Conservation (phyloP, 2,113 vertebrate species). For the Scomber scombrus region DNA sequence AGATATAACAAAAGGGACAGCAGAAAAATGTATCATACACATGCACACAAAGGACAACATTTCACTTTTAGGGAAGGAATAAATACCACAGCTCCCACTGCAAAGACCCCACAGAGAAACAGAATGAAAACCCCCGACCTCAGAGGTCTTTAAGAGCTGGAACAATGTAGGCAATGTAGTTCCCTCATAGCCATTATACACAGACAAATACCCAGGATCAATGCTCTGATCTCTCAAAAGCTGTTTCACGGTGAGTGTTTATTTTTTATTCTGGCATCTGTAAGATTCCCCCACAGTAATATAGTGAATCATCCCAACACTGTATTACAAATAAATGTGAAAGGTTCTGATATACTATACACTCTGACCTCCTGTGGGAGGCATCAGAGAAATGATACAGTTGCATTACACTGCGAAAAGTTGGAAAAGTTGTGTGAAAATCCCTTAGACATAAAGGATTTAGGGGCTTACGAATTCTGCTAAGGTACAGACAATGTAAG, state of each 20-base stretch:
- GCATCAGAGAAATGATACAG: conserved; percentile 32
- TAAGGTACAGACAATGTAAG: conserved; percentile 6
- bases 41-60: conserved; percentile 1
- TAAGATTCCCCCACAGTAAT: conserved; percentile 15
- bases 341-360: conserved; percentile 3
- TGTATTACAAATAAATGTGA: conserved; percentile 20
- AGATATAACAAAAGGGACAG: not conserved
- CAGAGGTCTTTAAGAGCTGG: conserved; percentile 18
- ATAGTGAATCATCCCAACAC: conserved; percentile 13
- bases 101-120: conserved; percentile 2
- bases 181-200: conserved; percentile 22
- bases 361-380: conserved; percentile 30
- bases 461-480: conserved; percentile 4
- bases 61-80: not conserved
- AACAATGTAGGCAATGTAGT: not conserved
- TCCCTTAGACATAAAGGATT: conserved; percentile 22
- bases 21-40: not conserved
- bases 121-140: conserved; percentile 6
- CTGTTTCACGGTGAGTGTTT: conserved; percentile 30
- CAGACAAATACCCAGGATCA: conserved; percentile 27
- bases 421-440: conserved; percentile 9
- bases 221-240: conserved; percentile 21
- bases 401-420: conserved; percentile 13
- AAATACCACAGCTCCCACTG: not conserved
- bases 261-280: conserved; percentile 27